Base-by-base conservation (phyloP, 2,888 invertebrate genomes). In the Crematogaster levior region DNA sequence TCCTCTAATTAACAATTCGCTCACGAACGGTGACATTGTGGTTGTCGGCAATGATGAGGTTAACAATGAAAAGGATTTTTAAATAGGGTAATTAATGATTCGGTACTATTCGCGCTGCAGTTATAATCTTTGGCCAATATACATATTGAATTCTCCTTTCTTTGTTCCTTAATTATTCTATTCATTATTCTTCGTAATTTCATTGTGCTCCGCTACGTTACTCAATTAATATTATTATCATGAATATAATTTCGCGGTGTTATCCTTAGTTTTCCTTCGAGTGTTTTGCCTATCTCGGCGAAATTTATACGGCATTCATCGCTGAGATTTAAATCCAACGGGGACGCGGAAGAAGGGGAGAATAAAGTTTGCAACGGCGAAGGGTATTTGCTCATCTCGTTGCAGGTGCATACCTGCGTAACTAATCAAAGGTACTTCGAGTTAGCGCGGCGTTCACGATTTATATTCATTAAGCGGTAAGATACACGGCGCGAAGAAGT, bases 391-490 rank as follows among this genome's bases (percentile, higher is more conserved):
- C 56, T 40, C 58, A 66, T 58, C 68, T 81, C 77, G 58, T 53
- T 68, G 70, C 74, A 66, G 83, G 66, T 70, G 79, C 81, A 58
- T 81, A 85, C 75, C 83, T 83, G 72, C 72, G 68, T 68, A 83
- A 83, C 85, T 85, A 85, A 86, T 86, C 86, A 83, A 83, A 81
- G 83, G 81, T 73, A 68, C 72, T 65, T 48, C 60, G 80, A 73
- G 81, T 61, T 83, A 63, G 70, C 65, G 34, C 51, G 58, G 80
- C 63, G 53, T 61, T 74, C 46, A 30, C 83, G 63, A 86, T 87
- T 86, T 86, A 86, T 86, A 87, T 87, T 87, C 86, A 85, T 87
- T 87, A 87, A 85, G 85, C 81, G 61, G 72, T 51, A 83, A 70
- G 74, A 46, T 81, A 81, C 63, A 60, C 79, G 58, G 75, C 72